Percentiles rank a stretch among this genome's conserved stretches.
Evolutionary conservation across 2,797 vertebrate genomes (phyloP).

Genomic region (Oreochromis grahami): DNA sequence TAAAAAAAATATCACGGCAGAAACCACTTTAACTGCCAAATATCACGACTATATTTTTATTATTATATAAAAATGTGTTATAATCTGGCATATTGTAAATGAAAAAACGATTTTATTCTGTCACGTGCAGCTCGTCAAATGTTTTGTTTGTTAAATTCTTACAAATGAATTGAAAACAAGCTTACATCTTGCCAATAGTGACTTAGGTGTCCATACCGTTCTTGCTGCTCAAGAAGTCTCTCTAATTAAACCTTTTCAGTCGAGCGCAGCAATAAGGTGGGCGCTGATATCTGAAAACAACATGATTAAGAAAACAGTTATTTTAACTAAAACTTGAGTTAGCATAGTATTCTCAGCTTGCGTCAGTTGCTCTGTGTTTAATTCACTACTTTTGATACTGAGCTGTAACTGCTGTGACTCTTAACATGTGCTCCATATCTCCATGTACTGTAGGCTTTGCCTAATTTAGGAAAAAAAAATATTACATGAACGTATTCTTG

Average conservation of each 20-base stretch:
- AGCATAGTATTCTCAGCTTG: background rate
- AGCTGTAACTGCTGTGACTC: background rate
- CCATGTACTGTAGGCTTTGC: background rate
- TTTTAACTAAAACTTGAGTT: background rate
- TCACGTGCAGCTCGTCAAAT: background rate
- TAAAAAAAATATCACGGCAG: constrained; percentile 65
- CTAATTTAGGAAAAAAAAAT: background rate
- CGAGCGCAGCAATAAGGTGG: background rate
- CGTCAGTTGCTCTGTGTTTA: background rate
- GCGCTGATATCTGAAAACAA: background rate
- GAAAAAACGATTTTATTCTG: background rate
- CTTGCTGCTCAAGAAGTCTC: constrained; percentile 29
- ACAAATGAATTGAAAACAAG: background rate
- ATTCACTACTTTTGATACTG: background rate
- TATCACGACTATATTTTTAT: background rate
- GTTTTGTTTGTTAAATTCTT: background rate
- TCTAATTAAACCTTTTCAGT: constrained; percentile 50
- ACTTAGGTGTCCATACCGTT: constrained; percentile 45
- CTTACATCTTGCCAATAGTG: constrained; percentile 31
- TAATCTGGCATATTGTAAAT: background rate
- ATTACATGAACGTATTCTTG: constrained; percentile 7
- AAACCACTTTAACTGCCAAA: background rate
- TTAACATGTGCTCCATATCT: background rate
- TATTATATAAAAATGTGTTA: background rate
- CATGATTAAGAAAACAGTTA: background rate